Percentiles rank a stretch among this genome's conserved stretches.
Conservation (phyloP, 2,888 invertebrate genomes). For the Cheilosia impressa region DNA sequence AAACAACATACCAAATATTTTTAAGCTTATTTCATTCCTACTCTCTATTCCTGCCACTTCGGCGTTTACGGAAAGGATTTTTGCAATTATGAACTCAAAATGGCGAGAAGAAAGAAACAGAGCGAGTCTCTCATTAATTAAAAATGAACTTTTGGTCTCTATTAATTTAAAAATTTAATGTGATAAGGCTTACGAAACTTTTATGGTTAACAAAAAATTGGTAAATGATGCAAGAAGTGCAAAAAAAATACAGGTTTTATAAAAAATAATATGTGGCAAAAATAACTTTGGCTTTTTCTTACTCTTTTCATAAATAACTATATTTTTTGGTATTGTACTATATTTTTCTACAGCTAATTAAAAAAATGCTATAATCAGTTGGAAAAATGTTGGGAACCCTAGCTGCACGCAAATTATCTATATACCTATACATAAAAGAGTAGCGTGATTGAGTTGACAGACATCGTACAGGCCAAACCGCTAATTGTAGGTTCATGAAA, state of each 20-base stretch:
- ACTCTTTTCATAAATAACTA: background rate
- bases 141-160: constrained; percentile 1
- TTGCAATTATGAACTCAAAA: constrained; percentile 25
- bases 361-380: constrained; percentile 24
- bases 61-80: constrained; percentile 22
- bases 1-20: background rate
- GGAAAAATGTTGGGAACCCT: constrained; percentile 16
- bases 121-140: background rate
- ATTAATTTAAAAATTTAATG: constrained; percentile 17
- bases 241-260: constrained; percentile 7
- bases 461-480: too few relatives aligned
- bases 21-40: background rate
- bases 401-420: too few relatives aligned
- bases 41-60: constrained; percentile 22
- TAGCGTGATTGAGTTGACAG: too few relatives aligned
- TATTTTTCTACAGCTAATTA: background rate
- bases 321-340: background rate
- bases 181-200: constrained; percentile 18
- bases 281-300: constrained; percentile 20
- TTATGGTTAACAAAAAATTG: constrained; percentile 17
- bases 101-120: constrained; percentile 15
- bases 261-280: constrained; percentile 20
- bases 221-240: constrained; percentile 19
- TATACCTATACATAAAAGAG: too few relatives aligned
- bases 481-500: too few relatives aligned